Evolutionary conservation across 2,797 vertebrate species (phyloP).

Genomic region (Parauchenoglanis punctatus): DNA sequence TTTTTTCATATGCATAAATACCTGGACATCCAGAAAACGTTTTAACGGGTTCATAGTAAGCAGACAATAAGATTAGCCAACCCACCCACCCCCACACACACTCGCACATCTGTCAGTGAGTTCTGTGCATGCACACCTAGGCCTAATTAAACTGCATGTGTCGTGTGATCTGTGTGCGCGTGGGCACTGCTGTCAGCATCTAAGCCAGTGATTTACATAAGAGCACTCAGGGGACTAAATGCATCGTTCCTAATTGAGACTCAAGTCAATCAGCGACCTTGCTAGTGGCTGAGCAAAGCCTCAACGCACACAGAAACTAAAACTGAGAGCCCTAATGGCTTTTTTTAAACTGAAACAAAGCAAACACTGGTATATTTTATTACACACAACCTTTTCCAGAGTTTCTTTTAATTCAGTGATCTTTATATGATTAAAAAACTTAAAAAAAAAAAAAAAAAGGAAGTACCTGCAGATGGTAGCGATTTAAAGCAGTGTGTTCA

Average conservation of each 20-base stretch:
- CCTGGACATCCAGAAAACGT: conserved; percentile 28
- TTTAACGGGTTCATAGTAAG: conserved; percentile 35
- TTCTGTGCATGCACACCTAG: conserved; percentile 39
- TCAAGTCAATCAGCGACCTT: conserved; percentile 86
- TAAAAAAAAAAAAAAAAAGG: background rate
- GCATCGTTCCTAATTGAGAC: conserved; percentile 88
- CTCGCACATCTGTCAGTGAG: conserved; percentile 44
- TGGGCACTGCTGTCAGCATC: conserved; percentile 56
- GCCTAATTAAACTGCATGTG: conserved; percentile 58
- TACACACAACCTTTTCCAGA: conserved; percentile 1
- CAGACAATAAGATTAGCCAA: conserved; percentile 12
- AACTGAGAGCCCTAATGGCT: conserved; percentile 15
- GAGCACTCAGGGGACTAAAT: conserved; percentile 84
- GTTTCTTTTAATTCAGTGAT: conserved; percentile 17
- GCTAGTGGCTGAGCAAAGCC: conserved; percentile 70
- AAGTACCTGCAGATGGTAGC: conserved; percentile 15
- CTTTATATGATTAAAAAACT: conserved; percentile 13
- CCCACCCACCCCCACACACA: conserved; percentile 28
- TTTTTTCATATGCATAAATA: conserved; percentile 7
- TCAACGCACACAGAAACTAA: conserved; percentile 78
- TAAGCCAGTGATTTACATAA: conserved; percentile 78
- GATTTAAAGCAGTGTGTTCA: conserved; percentile 55
- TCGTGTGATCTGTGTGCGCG: conserved; percentile 45
- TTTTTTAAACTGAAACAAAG: conserved; percentile 23
- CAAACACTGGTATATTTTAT: conserved; percentile 23